Evolutionary conservation across 2,797 vertebrate species (phyloP).

Genomic region (Threskiornis aethiopicus): DNA sequence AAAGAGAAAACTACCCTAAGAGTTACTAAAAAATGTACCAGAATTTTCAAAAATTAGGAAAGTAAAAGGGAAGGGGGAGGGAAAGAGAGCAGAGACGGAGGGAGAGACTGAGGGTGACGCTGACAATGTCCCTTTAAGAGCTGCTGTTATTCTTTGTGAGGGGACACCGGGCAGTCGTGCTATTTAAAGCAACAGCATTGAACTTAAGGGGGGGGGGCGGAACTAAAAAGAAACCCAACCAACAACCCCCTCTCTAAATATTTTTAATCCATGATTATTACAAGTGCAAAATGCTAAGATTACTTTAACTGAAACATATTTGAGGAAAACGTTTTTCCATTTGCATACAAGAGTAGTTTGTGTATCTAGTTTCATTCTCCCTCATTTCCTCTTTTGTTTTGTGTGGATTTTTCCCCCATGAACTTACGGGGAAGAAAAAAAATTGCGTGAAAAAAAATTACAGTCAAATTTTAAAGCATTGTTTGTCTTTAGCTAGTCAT

Average conservation of each 20-base stretch:
- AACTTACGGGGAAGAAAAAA: background rate
- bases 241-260: background rate
- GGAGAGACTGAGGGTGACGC: background rate
- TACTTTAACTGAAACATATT: conserved; percentile 14
- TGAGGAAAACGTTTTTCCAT: background rate
- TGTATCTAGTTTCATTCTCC: conserved; percentile 22
- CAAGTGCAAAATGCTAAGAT: background rate
- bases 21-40: background rate
- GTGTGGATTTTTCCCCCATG: background rate
- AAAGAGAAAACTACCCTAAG: background rate
- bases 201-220: background rate
- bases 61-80: background rate
- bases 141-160: conserved; percentile 27
- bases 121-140: conserved; percentile 23
- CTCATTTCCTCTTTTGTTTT: conserved; percentile 58
- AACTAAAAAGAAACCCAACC: background rate
- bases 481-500: background rate
- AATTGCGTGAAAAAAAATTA: background rate
- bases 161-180: background rate
- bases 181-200: conserved; percentile 48
- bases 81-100: background rate
- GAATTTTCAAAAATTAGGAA: background rate
- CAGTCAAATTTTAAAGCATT: background rate
- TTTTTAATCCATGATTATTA: background rate
- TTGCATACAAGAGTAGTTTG: background rate